Evolutionary conservation across 2,888 invertebrate species (phyloP), one percentile per base, ranked within the genome.

Genomic region (Netelia melanura): DNA sequence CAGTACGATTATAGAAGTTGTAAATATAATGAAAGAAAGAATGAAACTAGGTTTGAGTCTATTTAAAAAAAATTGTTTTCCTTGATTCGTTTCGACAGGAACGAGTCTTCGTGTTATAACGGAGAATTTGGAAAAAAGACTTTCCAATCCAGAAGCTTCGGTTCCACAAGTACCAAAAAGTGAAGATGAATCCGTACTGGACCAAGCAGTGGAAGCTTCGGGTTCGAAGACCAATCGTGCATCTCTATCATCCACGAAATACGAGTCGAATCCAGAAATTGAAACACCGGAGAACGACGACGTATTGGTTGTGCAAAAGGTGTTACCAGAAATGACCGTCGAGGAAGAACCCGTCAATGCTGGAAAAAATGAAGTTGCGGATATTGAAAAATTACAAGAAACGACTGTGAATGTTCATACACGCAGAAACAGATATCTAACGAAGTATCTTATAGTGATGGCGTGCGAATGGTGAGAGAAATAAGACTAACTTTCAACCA

Each of bases 381-480:
- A 83, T 71, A 68, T 85, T 52, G 79, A 85, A 76, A 68, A 79
- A 67, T 38, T 79, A 64, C 74, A 79, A 75, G 85, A 85, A 62
- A 76, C 79, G 2, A 81, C 10, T 52, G 78, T 10, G 52, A 81
- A 23, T 68, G 52, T 52, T 81, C 81, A 62, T 77, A 83, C 44
- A 30, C 86, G 75, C 68, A 87, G 48, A 75, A 85, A 68, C 88
- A 88, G 43, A 75, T 71, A 21, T 52, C 58, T 90, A 9, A 88
- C 87, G 6, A 90, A 88, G 74, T 88, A 90, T 62, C 77, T 87
- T 25, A 58, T 72, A 8, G 77, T 88, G 38, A 88, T 90, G 86
- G 52, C 89, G 44, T 88, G 75, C 65, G 89, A 90, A 87, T 91
- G 91, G 91, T 91, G 86, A 87, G 52, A 68, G 8, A 30, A 54